A percentile compares a stretch with the other conserved stretches of the same genome.
Conservation (phyloP, 1,140 invertebrate species). For the Brachionus rubens region DNA sequence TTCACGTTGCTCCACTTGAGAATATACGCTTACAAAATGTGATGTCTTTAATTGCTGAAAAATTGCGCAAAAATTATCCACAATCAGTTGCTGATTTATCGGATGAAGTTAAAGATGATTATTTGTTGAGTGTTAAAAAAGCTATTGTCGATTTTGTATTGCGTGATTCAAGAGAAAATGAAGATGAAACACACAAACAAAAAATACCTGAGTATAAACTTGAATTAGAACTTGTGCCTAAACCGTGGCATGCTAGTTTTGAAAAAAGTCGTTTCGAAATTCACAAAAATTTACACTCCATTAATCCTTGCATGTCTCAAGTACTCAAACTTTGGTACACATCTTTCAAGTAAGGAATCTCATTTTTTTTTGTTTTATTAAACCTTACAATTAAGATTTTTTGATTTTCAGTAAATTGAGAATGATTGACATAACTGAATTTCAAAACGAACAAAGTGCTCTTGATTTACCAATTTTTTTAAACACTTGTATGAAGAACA, state of each 20-base stretch:
- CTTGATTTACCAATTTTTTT: constrained; percentile 65
- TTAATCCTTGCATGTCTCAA: constrained; percentile 77
- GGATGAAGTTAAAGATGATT: constrained; percentile 69
- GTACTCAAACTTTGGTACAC: constrained; percentile 77
- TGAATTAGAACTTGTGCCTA: constrained; percentile 68
- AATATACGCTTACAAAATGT: constrained; percentile 64
- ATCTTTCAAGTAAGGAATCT: constrained; percentile 68
- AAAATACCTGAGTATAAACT: constrained; percentile 55
- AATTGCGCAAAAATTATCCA: constrained; percentile 53
- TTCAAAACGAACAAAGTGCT: constrained; percentile 53
- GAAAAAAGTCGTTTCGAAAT: constrained; percentile 61
- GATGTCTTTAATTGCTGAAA: constrained; percentile 56
- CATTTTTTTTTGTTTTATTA: no score
- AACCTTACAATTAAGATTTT: not conserved
- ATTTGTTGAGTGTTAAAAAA: constrained; percentile 78
- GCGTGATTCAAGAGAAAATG: constrained; percentile 66
- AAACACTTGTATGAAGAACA: constrained; percentile 62
- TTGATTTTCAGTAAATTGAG: constrained; percentile 59
- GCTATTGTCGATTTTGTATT: constrained; percentile 77
- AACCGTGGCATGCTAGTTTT: constrained; percentile 66
- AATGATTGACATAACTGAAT: constrained; percentile 63
- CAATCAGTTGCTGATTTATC: constrained; percentile 59
- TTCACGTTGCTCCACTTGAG: constrained; percentile 75
- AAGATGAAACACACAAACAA: constrained; percentile 52
- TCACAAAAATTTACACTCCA: constrained; percentile 69